Percentiles rank a stretch among this genome's conserved stretches.
These are phyloP conservation scores for Catocala nupta DNA, from an alignment of 2,888 invertebrate genomes.

Conservation along the genomic window DNA sequence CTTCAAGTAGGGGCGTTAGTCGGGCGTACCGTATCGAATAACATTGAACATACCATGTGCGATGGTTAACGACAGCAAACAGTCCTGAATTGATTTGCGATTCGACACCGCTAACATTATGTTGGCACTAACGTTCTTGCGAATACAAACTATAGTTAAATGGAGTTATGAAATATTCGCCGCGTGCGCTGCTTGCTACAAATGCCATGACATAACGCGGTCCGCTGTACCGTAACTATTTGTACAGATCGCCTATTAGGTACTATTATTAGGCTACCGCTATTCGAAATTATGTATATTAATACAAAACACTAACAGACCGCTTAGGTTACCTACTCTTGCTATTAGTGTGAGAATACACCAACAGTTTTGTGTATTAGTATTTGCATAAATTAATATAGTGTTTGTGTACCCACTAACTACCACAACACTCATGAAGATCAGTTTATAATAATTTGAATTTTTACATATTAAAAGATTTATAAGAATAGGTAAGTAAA, in stretches of 20 bases:
- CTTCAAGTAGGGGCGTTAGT: conserved; percentile 14
- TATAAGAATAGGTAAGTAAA: neutral
- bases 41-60: conserved; percentile 29
- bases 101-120: conserved; percentile 50
- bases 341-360: no score
- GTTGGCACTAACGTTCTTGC: conserved; percentile 48
- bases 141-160: conserved; percentile 67
- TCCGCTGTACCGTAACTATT: conserved; percentile 48
- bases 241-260: conserved; percentile 38
- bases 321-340: no score
- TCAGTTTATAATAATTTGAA: no score
- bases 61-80: conserved; percentile 26
- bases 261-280: conserved; percentile 20
- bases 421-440: no score
- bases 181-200: conserved; percentile 50
- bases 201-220: conserved; percentile 62
- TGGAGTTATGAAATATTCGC: conserved; percentile 68
- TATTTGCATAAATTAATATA: no score
- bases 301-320: neutral
- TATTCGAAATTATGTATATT: neutral
- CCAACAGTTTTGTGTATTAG: no score
- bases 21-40: conserved; percentile 29
- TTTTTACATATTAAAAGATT: no score
- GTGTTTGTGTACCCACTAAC: no score
- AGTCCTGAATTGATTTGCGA: conserved; percentile 62